phyloP scores from a whole-genome alignment of 2,113 vertebrate genomes.

The Corydoras sp. region DNA sequence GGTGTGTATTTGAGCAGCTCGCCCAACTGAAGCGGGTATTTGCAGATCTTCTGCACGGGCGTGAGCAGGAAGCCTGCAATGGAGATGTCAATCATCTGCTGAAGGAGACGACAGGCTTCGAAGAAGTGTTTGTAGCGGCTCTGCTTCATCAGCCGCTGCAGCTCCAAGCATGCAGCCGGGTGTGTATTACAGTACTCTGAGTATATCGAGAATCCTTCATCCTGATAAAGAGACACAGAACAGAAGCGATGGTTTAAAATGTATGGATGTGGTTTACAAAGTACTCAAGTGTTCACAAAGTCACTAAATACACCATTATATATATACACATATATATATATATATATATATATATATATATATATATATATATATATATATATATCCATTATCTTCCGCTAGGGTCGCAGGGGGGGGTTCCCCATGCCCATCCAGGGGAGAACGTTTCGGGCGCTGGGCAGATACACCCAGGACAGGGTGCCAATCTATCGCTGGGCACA shows the following conservation, averaged over 20 bases:
- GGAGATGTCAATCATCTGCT: slow-evolving; percentile 98
- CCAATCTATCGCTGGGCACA: too few species aligned
- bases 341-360: too few species aligned
- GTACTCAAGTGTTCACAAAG: too few species aligned
- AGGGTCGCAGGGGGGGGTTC: too few species aligned
- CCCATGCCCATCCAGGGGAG: too few species aligned
- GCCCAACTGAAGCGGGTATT: slow-evolving; percentile 92
- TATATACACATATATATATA: too few species aligned
- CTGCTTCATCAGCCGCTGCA: slow-evolving; percentile 85
- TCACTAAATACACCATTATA: too few species aligned
- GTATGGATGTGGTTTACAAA: background rate
- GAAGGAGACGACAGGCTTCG: slow-evolving; percentile 91
- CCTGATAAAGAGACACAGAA: slow-evolving; percentile 58
- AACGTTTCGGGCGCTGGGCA: too few species aligned
- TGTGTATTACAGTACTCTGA: slow-evolving; percentile 97
- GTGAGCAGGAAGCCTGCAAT: slow-evolving; percentile 93
- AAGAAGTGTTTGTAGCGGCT: slow-evolving; percentile 92
- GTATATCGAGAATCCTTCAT: slow-evolving; percentile 91
- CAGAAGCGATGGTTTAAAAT: background rate
- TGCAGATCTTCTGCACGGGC: slow-evolving; percentile 96
- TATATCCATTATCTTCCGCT: too few species aligned
- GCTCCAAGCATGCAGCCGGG: slow-evolving; percentile 80
- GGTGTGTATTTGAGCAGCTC: slow-evolving; percentile 94
- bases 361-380: too few species aligned
- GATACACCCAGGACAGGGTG: too few species aligned